Conservation (phyloP, 2,113 vertebrate species). For the Rhegmatorhina hoffmannsi region DNA sequence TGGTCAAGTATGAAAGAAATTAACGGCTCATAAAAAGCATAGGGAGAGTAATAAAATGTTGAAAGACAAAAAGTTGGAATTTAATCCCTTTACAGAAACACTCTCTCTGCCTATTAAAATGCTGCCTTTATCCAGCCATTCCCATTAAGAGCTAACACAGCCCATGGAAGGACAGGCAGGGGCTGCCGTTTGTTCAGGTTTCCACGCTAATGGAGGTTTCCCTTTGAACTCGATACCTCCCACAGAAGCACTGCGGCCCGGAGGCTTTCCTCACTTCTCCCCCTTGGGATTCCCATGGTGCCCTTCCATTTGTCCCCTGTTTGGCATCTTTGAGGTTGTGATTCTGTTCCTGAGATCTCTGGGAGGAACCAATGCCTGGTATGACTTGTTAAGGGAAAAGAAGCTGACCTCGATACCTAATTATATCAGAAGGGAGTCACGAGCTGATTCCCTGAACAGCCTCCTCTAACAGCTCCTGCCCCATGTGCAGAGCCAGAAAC, state of each 20-base stretch:
- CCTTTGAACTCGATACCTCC: background rate
- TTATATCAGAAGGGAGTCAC: rapidly evolving
- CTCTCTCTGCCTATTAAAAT: background rate
- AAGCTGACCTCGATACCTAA: background rate
- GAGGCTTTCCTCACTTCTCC: background rate
- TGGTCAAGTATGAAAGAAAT: constrained; percentile 2
- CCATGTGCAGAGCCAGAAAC: rapidly evolving
- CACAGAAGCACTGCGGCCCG: rapidly evolving
- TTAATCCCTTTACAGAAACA: background rate
- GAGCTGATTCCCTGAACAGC: background rate
- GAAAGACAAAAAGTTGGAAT: constrained; percentile 20
- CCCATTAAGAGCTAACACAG: background rate
- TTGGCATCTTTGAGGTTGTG: background rate
- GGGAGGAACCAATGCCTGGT: background rate
- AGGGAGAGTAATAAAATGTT: background rate
- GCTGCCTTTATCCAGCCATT: background rate
- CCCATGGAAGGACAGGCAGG: background rate
- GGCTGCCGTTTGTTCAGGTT: background rate
- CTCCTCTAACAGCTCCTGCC: background rate
- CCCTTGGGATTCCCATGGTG: background rate
- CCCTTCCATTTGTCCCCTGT: background rate
- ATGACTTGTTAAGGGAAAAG: background rate
- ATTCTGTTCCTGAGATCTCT: background rate
- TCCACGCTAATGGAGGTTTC: background rate
- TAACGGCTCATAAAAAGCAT: background rate